A percentile compares a stretch with the other conserved stretches of the same genome.
Conservation (phyloP, 92 coral and sea anemone species). For the Muricea muricata region DNA sequence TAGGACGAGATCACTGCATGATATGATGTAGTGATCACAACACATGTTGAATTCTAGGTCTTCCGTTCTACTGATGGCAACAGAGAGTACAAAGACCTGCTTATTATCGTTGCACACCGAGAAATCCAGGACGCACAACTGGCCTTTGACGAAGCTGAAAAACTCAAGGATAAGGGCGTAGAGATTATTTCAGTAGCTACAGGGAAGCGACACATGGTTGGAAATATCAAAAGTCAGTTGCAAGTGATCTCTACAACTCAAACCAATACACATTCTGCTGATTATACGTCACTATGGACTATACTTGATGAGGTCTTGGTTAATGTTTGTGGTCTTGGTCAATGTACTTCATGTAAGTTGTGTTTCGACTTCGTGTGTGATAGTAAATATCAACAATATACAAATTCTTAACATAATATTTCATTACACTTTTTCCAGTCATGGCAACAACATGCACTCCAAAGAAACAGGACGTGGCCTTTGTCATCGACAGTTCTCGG, state of each 20-base stretch:
- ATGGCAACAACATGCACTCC: slow-evolving; percentile 26
- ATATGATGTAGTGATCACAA: too few species aligned
- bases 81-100: slow-evolving; percentile 19
- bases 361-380: too few species aligned
- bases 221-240: background rate
- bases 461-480: slow-evolving; percentile 38
- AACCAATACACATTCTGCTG: slow-evolving; percentile 28
- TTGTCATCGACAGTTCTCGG: slow-evolving; percentile 30
- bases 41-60: slow-evolving; percentile 16
- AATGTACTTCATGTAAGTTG: slow-evolving; percentile 37
- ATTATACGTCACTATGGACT: slow-evolving; percentile 24
- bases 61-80: background rate
- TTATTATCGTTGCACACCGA: slow-evolving; percentile 23
- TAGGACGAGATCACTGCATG: too few species aligned
- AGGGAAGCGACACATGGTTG: background rate
- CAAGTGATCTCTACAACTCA: slow-evolving; percentile 30
- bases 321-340: slow-evolving; percentile 28
- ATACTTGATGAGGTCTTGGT: slow-evolving; percentile 26
- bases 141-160: slow-evolving; percentile 36
- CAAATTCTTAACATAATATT: too few species aligned
- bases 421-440: slow-evolving; percentile 13
- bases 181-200: slow-evolving; percentile 39
- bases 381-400: too few species aligned
- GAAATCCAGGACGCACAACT: slow-evolving; percentile 23
- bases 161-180: slow-evolving; percentile 32